Evolutionary conservation across 23 tunicate species (phyloP).

Genomic region (Trididemnum nubilum): DNA sequence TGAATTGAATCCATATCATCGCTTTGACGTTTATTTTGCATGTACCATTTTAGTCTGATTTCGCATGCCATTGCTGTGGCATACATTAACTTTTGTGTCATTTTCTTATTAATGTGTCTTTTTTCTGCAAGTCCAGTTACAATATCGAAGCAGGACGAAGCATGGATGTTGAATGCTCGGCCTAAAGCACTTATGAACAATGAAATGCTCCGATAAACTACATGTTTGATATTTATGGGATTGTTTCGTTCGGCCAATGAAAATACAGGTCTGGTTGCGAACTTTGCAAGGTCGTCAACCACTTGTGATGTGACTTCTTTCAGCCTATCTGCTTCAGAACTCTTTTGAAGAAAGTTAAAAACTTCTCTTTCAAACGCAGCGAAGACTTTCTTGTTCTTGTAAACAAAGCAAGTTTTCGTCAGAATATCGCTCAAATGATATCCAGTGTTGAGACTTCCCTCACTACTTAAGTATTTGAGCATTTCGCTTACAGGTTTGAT

Average conservation of each 20-base stretch:
- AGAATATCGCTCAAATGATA: neutral
- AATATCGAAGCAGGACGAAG: neutral
- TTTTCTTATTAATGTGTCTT: neutral
- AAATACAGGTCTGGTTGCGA: neutral
- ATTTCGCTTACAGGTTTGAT: neutral
- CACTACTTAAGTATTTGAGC: neutral
- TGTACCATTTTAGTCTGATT: too few relatives aligned
- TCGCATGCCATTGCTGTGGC: neutral
- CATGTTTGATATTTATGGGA: neutral
- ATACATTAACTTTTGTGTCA: neutral
- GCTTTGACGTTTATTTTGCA: too few relatives aligned
- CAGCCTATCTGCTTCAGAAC: neutral
- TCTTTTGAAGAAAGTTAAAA: neutral
- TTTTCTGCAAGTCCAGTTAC: neutral
- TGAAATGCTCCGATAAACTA: neutral
- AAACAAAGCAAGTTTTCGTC: neutral
- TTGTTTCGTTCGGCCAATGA: neutral
- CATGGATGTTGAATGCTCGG: neutral
- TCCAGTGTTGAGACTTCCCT: neutral
- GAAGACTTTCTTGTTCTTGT: neutral
- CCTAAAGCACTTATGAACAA: neutral
- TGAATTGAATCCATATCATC: neutral
- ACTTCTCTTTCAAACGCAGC: neutral
- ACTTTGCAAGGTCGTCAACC: neutral
- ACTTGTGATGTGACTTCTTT: neutral